Percentiles rank a stretch among this genome's conserved stretches.
Conservation (phyloP, 2,797 vertebrate species). For the Phataginus tetradactyla region DNA sequence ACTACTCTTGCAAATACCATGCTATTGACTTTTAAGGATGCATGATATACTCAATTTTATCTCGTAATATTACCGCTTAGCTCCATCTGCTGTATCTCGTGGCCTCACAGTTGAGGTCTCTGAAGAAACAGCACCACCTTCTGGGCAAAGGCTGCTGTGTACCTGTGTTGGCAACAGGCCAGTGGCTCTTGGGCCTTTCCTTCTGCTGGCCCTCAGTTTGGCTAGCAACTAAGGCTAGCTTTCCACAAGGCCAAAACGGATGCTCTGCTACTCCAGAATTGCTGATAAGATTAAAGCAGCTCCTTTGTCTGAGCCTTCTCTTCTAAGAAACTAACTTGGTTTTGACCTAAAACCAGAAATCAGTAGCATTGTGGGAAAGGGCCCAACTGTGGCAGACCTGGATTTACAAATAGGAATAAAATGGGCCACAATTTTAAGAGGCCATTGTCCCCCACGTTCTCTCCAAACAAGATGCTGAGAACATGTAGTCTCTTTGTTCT, state of each 20-base stretch:
- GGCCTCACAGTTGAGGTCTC: not conserved
- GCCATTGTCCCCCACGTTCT: not conserved
- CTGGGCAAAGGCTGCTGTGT: not conserved
- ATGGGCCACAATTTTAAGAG: not conserved
- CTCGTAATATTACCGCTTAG: not conserved
- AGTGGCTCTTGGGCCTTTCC: not conserved
- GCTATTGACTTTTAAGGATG: not conserved
- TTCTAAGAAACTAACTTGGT: not conserved
- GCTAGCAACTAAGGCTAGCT: not conserved
- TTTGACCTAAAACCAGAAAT: not conserved
- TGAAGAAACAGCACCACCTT: constrained; percentile 60
- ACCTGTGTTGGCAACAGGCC: not conserved
- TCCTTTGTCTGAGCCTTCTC: not conserved
- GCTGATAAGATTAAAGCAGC: not conserved
- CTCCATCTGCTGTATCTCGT: not conserved
- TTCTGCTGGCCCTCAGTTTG: accelerated
- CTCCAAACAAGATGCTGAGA: not conserved
- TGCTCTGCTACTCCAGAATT: not conserved
- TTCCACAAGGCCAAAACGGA: not conserved
- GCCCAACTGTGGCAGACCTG: not conserved
- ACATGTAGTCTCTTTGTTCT: not conserved
- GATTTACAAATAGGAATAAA: not conserved
- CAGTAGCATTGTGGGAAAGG: not conserved
- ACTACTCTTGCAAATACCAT: not conserved
- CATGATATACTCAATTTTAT: not conserved